Base-by-base conservation (phyloP, 2,113 vertebrate genomes). In the Craseonycteris thonglongyai region DNA sequence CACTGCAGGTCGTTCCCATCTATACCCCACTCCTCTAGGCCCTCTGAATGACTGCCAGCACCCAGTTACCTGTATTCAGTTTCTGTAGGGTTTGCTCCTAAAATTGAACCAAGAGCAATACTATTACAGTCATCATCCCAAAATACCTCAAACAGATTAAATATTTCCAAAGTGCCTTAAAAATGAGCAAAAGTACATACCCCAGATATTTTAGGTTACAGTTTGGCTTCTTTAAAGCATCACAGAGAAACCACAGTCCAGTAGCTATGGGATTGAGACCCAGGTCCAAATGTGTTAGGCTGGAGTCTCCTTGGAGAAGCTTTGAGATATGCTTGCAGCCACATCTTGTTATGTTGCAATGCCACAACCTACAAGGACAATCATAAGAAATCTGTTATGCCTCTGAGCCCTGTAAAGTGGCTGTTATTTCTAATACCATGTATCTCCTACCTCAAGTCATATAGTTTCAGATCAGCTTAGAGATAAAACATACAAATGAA, bases 181-280 rank as follows among this genome's bases (percentile, higher is more conserved):
- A 54, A 35, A 49, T 8, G n/a, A 79, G 15, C 18, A 40, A 30
- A 42, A 9, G 12, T 0, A 45, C 93, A n/a, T 65, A 63, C 83
- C 89, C 40, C 1, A 88, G 68, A 22, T 16, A 81, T 59, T 35
- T 91, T 19, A 82, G 75, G 66, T 75, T 68, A n/a, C 89, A 95
- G 0, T 47, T n/a, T 35, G 90, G 79, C 45, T 76, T 69, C 90
- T 59, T 49, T 65, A 95, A 38, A 6, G 93, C 89, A 59, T 75
- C n/a, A 7, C 68, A 87, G 42, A 96, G 78, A 12, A 58, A 76
- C 28, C 38, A 38, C 10, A 90, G 19, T 6, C 93, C 90, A 0
- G 26, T 0, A 6, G 38, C 22, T 18, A 91, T 82, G 83, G 59
- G 68, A 7, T 82, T 95, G 59, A 95, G 24, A 35, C 93, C 35